These are phyloP conservation scores for Ailurus styani DNA, from an alignment of 2,113 vertebrate genomes.

Conservation along the genomic window DNA sequence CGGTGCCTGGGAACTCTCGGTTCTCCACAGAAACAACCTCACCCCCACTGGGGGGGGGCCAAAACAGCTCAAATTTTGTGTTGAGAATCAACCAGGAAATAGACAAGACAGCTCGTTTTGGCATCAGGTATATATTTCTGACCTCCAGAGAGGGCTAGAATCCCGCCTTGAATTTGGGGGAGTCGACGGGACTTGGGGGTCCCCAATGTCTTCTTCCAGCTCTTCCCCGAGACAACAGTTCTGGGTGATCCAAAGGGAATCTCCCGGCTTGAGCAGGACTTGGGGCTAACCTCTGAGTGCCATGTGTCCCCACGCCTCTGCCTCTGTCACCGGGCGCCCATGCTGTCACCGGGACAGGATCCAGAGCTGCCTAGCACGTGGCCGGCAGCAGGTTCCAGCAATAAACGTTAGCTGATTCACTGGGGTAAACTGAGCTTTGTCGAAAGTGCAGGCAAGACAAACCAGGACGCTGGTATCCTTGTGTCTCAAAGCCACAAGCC, in stretches of 20 bases:
- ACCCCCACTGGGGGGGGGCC: fast-evolving
- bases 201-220: background rate
- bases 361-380: fast-evolving
- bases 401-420: background rate
- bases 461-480: background rate
- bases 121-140: background rate
- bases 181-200: background rate
- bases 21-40: background rate
- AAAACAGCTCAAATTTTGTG: background rate
- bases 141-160: background rate
- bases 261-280: fast-evolving
- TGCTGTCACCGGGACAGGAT: fast-evolving
- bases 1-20: background rate
- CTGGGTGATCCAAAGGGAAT: background rate
- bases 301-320: background rate
- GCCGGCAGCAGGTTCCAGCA: background rate
- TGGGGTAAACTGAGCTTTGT: background rate
- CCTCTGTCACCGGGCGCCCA: background rate
- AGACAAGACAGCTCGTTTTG: background rate
- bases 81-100: background rate
- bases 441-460: background rate
- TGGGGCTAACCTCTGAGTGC: background rate
- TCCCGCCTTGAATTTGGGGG: background rate
- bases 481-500: fast-evolving
- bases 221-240: background rate